Evolutionary conservation across 2,888 invertebrate genomes (phyloP), one percentile per base, ranked within the genome.

Genomic region (Junonia oenone): DNA sequence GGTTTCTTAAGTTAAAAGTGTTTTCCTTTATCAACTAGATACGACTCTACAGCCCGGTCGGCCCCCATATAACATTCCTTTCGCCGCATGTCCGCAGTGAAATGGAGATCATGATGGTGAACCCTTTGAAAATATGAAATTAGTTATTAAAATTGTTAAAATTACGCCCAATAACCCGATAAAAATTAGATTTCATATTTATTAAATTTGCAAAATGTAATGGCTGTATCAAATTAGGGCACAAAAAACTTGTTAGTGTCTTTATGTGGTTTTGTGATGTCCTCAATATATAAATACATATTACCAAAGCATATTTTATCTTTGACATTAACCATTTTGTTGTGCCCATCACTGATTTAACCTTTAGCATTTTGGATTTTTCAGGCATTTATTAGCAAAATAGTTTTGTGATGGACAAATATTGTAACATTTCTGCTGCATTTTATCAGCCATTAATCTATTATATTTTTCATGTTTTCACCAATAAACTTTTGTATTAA

Each of bases 1-100:
- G 90, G 90, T 89, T 90, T 91, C 90, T 90, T 90, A 90, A 90
- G 90, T 91, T 90, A 90, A 88, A 89, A 85, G 90, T 90, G 90
- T 90, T 90, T 90, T 90, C 90, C 90, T 90, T 90, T 89, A 80
- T 76, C 76, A 68, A 75, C 69, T 75, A 79, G 78, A 55, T 73
- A 70, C 40, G 58, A 62, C 69, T 67, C 64, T 71, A 76, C 75
- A 82, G 87, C 78, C 80, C 75, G 87, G 87, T 88, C 90, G 83
- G 89, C 87, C 87, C 87, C 81, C 73, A 74, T 78, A 76, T 80
- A 82, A 89, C 88, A 89, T 89, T 90, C 90, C 90, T 85, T 82
- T 85, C 85, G 83, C 85, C 85, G 85, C 82, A 78, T 81, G 83
- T 84, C 81, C 80, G 88, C 89, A 84, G 88, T 87, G 88, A 85